Base-by-base conservation (phyloP, 2,113 vertebrate species). In the Ardeotis arabs region DNA sequence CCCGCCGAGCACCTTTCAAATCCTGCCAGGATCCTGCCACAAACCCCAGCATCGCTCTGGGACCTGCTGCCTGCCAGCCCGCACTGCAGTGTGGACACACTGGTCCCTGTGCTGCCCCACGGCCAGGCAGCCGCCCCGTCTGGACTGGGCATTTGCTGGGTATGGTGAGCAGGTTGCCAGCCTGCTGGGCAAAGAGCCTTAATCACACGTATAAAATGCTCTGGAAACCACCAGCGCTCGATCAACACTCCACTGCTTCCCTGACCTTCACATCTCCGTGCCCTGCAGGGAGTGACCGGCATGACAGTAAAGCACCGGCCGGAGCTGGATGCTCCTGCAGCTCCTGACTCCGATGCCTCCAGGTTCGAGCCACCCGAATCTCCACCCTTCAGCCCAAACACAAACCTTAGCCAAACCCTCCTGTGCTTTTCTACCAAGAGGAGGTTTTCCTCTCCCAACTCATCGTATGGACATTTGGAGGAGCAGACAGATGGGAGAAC, bases 31-130 rank as follows among this genome's bases (percentile, higher is more conserved):
- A 50, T 62, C n/a, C 63, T 72, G 24, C 45, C 35, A 58, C 31
- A 66, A 59, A 49, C 37, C n/a, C 5, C 2, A 45, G 21, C 17
- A 39, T 33, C 29, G 5, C 73, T 63, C 49, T 2, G 5, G 44
- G 28, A 63, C 28, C 29, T 37, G 53, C 59, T 66, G 49, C 69
- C 62, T 60, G 39, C 2, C 16, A 55, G 50, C 45, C 39, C 47
- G 31, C n/a, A 0, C 27, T 12, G 39, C 3, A 4, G 44, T 16
- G 59, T 41, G 47, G 18, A 35, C 5, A 9, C 4, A 7, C 15
- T n/a, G 52, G 19, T 82, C 37, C 39, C 52, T 2, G 1, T 14
- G 15, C 49, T 66, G 41, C 24, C 35, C 50, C 58, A 4, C 7
- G 5, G 31, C 27, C 50, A 14, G 27, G 55, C 62, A 60, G 52